These are phyloP conservation scores for Plectropomus leopardus DNA, from an alignment of 2,113 vertebrate species.

Conservation along the genomic window DNA sequence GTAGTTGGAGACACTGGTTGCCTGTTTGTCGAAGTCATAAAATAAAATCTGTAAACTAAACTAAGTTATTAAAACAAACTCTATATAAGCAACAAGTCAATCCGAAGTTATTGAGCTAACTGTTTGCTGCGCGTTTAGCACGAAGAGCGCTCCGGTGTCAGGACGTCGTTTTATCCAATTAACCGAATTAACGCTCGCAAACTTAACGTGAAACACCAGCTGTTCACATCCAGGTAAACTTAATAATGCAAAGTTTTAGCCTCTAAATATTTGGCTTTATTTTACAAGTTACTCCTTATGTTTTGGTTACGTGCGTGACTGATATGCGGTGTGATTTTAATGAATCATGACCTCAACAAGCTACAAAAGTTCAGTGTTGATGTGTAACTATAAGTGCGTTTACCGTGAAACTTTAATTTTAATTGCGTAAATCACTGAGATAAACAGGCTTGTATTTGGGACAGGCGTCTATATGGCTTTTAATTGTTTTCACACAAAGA, in stretches of 20 bases:
- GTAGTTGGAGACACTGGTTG: conserved; percentile 35
- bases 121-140: not conserved
- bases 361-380: conserved; percentile 10
- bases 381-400: too few relatives aligned
- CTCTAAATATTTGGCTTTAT: not conserved
- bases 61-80: not conserved
- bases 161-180: conserved; percentile 7
- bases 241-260: fast-evolving
- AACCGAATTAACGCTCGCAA: not conserved
- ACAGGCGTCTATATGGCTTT: too few relatives aligned
- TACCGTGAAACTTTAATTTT: too few relatives aligned
- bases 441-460: too few relatives aligned
- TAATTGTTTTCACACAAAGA: too few relatives aligned
- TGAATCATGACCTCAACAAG: conserved; percentile 19
- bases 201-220: not conserved
- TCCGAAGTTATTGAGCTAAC: conserved; percentile 3
- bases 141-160: not conserved
- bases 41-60: not conserved
- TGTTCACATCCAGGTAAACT: not conserved
- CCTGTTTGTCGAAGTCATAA: not conserved
- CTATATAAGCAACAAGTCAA: conserved; percentile 48
- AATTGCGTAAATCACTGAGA: too few relatives aligned
- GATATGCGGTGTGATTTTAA: not conserved
- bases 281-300: not conserved
- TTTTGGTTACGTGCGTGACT: not conserved